phyloP scores from a whole-genome alignment of 2,113 vertebrate species.

The Gadus macrocephalus region DNA sequence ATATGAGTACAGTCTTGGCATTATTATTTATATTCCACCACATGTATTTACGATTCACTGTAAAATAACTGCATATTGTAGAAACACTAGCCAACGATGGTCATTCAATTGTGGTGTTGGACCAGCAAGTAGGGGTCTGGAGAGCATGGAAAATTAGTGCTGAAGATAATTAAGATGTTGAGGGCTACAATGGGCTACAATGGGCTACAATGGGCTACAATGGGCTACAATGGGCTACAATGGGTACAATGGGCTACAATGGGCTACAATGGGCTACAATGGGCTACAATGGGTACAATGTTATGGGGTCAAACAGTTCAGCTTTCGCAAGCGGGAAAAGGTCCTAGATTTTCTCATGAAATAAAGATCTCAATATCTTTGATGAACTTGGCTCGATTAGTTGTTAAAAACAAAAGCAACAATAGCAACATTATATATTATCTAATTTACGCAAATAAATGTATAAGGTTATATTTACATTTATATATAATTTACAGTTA shows the following conservation, averaged over 20 bases:
- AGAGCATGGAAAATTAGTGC: conserved; percentile 38
- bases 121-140: conserved; percentile 33
- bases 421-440: too few species aligned
- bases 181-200: too few species aligned
- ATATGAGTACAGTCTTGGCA: neutral
- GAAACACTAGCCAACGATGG: conserved; percentile 38
- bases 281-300: too few species aligned
- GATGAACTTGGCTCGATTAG: neutral
- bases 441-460: neutral
- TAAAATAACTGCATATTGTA: too few species aligned
- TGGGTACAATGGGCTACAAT: too few species aligned
- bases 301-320: conserved; percentile 13
- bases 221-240: too few species aligned
- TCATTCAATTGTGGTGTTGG: conserved; percentile 51
- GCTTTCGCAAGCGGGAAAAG: neutral
- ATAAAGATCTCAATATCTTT: neutral
- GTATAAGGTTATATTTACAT: neutral
- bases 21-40: conserved; percentile 46
- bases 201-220: too few species aligned
- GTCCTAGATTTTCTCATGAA: too few species aligned
- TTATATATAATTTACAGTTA: neutral
- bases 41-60: conserved; percentile 3
- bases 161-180: conserved; percentile 31
- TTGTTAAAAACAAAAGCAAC: too few species aligned
- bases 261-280: too few species aligned